Base-by-base conservation (phyloP, 2,113 vertebrate species). In the Serinus canaria region DNA sequence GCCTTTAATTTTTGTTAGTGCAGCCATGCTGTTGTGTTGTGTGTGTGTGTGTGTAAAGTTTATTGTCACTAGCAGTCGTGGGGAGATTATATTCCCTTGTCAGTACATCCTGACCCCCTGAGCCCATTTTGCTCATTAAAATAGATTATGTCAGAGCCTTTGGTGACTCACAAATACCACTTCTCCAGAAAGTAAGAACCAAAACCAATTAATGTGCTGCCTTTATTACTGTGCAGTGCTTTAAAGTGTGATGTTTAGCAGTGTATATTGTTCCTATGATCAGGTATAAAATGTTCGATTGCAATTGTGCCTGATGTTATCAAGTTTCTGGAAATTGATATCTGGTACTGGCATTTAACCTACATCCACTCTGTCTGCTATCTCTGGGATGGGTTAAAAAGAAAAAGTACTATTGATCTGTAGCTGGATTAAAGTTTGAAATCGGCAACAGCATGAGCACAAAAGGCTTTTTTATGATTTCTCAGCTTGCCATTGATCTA, bases 401-500 rank as follows among this genome's bases (percentile, higher is more conserved):
- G 97, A 97, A 98, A 97, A 96, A 96, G 94, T 95, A 95, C 87
- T 98, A 98, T 98, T 59, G 98, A 98, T 98, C 95, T 94, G 96
- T 92, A 30, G 80, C 91, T 70, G 96, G 97, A 98, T 98, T 98
- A 97, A 98, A 98, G 98, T 97, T 98, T 96, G 97, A 97, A 98
- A 98, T 98, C 97, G 95, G 97, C 98, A 98, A 97, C 94, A 96
- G 96, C 96, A 87, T 89, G 95, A 97, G 97, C 97, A 98, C 98
- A 98, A 98, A 98, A 98, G 97, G 84, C 94, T 97, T 97, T 97
- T 98, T 98, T 97, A 99, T 98, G 97, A 98, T 98, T 98, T 98
- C 98, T 98, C 97, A 98, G 98, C 98, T 98, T 97, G 97, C 98
- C 97, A 99, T 99, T 99, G 98, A 99, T 98, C 98, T 98, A 94